phyloP scores from a whole-genome alignment of 2,113 vertebrate genomes.

The Globicephala melas region DNA sequence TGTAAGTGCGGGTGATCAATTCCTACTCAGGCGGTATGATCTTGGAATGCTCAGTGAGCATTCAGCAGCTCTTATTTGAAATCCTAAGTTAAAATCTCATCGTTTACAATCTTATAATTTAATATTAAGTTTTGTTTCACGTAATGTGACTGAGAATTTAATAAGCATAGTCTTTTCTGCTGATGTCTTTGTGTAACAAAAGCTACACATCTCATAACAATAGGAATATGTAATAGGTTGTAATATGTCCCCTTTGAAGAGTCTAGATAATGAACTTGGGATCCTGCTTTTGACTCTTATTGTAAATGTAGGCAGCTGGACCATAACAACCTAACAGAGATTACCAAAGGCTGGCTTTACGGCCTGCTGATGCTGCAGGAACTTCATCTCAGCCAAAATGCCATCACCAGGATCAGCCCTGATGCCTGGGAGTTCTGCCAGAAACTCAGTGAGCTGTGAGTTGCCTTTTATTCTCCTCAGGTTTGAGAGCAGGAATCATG shows the following conservation, averaged over 20 bases:
- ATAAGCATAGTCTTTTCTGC: neutral
- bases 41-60: neutral
- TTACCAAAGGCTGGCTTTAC: constrained; percentile 97
- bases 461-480: constrained; percentile 81
- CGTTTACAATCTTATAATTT: neutral
- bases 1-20: constrained; percentile 85
- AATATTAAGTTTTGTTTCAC: neutral
- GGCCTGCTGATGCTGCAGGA: constrained; percentile 94
- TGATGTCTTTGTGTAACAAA: neutral
- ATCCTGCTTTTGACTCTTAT: constrained; percentile 28
- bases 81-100: neutral
- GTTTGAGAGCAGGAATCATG: constrained; percentile 70
- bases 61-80: neutral
- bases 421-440: constrained; percentile 99
- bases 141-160: neutral
- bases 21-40: neutral
- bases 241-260: constrained; percentile 31
- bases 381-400: constrained; percentile 95
- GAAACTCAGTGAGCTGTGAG: constrained; percentile 96
- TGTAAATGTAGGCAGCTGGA: constrained; percentile 90
- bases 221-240: neutral
- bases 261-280: constrained; percentile 37
- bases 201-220: neutral
- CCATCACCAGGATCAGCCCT: constrained; percentile 92
- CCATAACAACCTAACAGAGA: constrained; percentile 96